Evolutionary conservation across 2,888 invertebrate genomes (phyloP).

Genomic region (Melanchra persicariae): DNA sequence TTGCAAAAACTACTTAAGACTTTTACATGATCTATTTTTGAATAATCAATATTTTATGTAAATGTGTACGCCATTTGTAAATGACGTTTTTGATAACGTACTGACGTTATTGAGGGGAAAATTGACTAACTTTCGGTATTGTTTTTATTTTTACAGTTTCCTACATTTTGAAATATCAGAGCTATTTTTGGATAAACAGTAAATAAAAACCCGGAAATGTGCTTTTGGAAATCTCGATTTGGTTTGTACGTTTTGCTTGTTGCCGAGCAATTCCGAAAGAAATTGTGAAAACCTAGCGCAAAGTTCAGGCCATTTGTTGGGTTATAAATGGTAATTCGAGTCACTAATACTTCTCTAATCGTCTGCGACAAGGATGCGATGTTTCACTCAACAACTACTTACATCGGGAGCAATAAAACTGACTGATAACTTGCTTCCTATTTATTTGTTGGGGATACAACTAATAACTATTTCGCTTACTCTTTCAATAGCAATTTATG

Average conservation of each 20-base stretch:
- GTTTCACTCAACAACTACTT: slow-evolving; percentile 58
- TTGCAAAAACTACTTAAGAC: slow-evolving; percentile 47
- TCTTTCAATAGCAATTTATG: slow-evolving; percentile 66
- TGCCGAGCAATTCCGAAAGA: slow-evolving; percentile 4
- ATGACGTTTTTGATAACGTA: slow-evolving; percentile 15
- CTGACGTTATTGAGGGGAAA: slow-evolving; percentile 10
- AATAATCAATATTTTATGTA: slow-evolving; percentile 37
- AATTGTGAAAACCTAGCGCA: slow-evolving; percentile 18
- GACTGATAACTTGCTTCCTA: slow-evolving; percentile 55
- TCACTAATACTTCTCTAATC: slow-evolving; percentile 54
- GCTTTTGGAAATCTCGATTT: slow-evolving; percentile 9
- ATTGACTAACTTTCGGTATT: slow-evolving; percentile 8
- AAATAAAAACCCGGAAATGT: slow-evolving; percentile 1
- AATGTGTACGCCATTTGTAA: slow-evolving; percentile 29
- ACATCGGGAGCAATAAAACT: slow-evolving; percentile 58
- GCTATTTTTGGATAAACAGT: neutral
- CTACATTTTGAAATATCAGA: slow-evolving; percentile 13
- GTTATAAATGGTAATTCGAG: slow-evolving; percentile 53
- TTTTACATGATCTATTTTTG: slow-evolving; percentile 42
- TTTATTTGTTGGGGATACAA: slow-evolving; percentile 52
- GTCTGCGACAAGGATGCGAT: slow-evolving; percentile 49
- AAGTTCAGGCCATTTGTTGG: slow-evolving; percentile 43
- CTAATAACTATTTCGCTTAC: slow-evolving; percentile 49
- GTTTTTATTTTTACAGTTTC: slow-evolving; percentile 6
- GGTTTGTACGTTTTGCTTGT: slow-evolving; percentile 8